Percentiles rank a stretch among this genome's conserved stretches.
Conservation (phyloP, 2,797 vertebrate genomes). For the Lithobates pipiens region DNA sequence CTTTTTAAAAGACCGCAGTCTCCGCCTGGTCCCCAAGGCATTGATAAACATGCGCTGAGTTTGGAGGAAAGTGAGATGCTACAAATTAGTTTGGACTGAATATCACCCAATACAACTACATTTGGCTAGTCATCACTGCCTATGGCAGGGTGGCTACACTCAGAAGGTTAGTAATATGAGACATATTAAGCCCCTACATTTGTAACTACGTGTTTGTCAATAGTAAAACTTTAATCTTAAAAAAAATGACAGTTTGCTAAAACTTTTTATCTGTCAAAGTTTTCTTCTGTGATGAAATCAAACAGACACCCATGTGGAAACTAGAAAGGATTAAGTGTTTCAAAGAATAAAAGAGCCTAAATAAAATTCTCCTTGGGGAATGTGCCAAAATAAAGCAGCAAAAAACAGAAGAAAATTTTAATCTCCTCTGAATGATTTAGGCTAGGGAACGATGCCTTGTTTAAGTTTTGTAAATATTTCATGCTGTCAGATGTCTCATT, state of each 20-base stretch:
- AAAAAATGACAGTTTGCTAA: background rate
- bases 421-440: slow-evolving; percentile 37
- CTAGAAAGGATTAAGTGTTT: slow-evolving; percentile 34
- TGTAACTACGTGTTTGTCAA: background rate
- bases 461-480: slow-evolving; percentile 53
- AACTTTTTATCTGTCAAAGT: slow-evolving; percentile 6
- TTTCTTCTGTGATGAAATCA: background rate
- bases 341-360: background rate
- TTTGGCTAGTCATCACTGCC: too few species aligned
- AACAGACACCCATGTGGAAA: slow-evolving; percentile 2
- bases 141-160: too few species aligned
- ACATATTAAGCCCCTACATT: too few species aligned
- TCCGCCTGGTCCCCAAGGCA: too few species aligned
- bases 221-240: background rate
- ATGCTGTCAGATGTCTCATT: slow-evolving; percentile 44
- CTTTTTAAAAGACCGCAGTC: too few species aligned
- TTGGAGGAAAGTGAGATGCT: too few species aligned
- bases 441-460: slow-evolving; percentile 37
- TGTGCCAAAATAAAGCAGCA: slow-evolving; percentile 15
- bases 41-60: too few species aligned
- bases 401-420: slow-evolving; percentile 40
- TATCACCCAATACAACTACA: too few species aligned
- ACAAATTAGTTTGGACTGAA: too few species aligned
- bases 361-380: slow-evolving; percentile 15
- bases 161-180: too few species aligned